phyloP scores from a whole-genome alignment of 1,140 invertebrate genomes.

The Caerostris extrusa region DNA sequence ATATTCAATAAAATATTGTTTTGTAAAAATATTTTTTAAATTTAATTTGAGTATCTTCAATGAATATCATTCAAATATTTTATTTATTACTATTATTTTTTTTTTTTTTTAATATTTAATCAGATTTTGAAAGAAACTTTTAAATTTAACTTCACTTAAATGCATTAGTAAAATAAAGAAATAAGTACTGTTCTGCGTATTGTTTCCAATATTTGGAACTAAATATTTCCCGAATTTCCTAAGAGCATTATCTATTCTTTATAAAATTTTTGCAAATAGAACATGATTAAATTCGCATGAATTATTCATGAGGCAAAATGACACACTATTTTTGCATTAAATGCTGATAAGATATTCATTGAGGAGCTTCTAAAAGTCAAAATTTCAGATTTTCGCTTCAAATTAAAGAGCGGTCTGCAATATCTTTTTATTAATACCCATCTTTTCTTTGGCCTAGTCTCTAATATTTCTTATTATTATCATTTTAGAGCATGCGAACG shows the following conservation, averaged over 20 bases:
- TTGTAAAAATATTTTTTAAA: no score
- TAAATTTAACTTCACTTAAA: neutral
- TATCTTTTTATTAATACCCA: neutral
- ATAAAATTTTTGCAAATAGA: neutral
- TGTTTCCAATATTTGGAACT: neutral
- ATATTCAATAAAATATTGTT: no score
- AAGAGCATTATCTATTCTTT: neutral
- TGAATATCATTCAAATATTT: no score
- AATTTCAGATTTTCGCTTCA: slow-evolving; percentile 9
- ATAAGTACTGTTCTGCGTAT: neutral
- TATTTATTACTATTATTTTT: no score
- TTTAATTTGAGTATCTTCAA: no score
- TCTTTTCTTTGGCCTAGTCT: neutral
- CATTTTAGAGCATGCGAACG: neutral
- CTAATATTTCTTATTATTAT: slow-evolving; percentile 7
- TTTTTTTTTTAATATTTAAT: no score
- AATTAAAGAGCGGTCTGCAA: slow-evolving; percentile 16
- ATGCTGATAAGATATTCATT: slow-evolving; percentile 75
- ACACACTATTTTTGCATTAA: slow-evolving; percentile 74
- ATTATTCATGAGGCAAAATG: slow-evolving; percentile 71
- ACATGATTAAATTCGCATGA: slow-evolving; percentile 59
- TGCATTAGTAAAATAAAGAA: neutral
- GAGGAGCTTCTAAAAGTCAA: slow-evolving; percentile 24
- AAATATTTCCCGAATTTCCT: neutral
- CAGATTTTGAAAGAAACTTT: no score